Conservation (phyloP, 2,888 invertebrate genomes). For the Hyposoter didymator region DNA sequence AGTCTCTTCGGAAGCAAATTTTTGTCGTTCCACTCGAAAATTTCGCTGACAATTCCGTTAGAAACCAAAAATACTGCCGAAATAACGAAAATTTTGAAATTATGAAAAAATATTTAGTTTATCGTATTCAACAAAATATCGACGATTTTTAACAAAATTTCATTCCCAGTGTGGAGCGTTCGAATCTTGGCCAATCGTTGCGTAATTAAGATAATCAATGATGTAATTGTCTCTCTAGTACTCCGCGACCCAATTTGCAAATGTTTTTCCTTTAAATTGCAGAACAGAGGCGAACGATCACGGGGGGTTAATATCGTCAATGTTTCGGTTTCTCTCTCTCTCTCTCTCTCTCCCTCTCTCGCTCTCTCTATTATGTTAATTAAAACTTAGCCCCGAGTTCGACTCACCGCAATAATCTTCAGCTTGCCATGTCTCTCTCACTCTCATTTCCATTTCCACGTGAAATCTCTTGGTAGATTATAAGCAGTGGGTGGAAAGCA, state of each 20-base stretch:
- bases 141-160: no score
- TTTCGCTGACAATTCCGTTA: no score
- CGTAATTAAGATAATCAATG: background rate
- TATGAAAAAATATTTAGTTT: no score
- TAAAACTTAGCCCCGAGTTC: conserved; percentile 80
- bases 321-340: conserved; percentile 12
- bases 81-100: no score
- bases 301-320: conserved; percentile 80
- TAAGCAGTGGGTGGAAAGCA: conserved; percentile 43
- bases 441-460: conserved; percentile 23
- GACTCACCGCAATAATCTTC: conserved; percentile 65
- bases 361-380: conserved; percentile 82
- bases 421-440: conserved; percentile 64
- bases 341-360: conserved; percentile 1
- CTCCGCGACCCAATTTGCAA: background rate
- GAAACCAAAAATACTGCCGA: no score
- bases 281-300: conserved; percentile 70
- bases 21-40: no score
- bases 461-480: conserved; percentile 40
- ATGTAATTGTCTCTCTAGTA: background rate
- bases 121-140: no score
- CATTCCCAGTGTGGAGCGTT: no score
- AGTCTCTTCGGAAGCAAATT: no score
- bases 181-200: background rate
- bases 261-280: conserved; percentile 5